Base-by-base conservation (phyloP, 1,140 invertebrate genomes). In the Goniozus legneri region DNA sequence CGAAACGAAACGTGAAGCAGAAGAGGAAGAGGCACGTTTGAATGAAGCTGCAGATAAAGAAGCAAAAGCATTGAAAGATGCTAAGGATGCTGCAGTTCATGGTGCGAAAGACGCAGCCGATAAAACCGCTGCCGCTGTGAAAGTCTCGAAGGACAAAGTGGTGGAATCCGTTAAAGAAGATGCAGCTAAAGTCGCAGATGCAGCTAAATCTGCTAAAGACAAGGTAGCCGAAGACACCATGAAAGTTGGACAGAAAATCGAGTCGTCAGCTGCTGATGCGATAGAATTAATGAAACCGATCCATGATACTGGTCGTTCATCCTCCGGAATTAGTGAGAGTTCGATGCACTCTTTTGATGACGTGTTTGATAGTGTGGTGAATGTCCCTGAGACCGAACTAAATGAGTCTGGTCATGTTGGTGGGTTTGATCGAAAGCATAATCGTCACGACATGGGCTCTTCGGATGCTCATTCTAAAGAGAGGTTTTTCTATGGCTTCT, bases 251-350 rank as follows among this genome's bases (percentile, higher is more conserved):
- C 39, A 54, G 2, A 36, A 47, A 15, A 27, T 31, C 7, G 14
- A 24, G 0, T 8, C 15, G 2, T 35, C 49, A 4, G 34, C 20
- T 0, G n/a, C 42, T 18, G 18, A 8, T 1, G 18, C 8, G 0
- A 58, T 44, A 20, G 58, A 41, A 19, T 47, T 46, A 3, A 59
- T 58, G 7, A 58, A 66, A 16, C 41, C 50, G 0, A 62, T 67
- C 1, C 50, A 58, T 1, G 59, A 62, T n/a, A 24, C 19, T 6
- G 31, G 50, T 8, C 54, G 64, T 3, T 62, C 61, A 12, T 8
- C 62, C 0, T 61, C 62, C 0, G 58, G 55, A 0, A 52, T 64
- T 2, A 2, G 13, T 8, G 18, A 36, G 1, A n/a, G 8, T 39
- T 4, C 37, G 8, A 44, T 45, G 33, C 21, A 51, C 16, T 44